Evolutionary conservation across 2,797 vertebrate genomes (phyloP).

Genomic region (Parambassis ranga): DNA sequence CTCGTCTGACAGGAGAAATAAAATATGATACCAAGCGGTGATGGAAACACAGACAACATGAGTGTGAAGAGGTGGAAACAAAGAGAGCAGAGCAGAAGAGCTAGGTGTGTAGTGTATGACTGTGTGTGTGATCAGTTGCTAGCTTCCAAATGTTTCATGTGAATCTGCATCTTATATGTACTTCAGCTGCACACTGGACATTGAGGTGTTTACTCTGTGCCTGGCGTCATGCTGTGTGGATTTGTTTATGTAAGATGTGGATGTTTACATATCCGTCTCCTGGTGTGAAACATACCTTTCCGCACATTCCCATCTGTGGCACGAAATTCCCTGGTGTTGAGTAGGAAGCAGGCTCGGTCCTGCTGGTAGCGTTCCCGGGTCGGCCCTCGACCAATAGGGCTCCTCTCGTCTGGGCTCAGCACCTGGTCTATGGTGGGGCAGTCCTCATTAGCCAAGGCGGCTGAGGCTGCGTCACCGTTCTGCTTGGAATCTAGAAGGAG

Average conservation of each 20-base stretch:
- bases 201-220: conserved; percentile 22
- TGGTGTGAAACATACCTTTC: conserved; percentile 85
- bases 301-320: conserved; percentile 91
- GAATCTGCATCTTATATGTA: neutral
- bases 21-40: conserved; percentile 55
- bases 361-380: conserved; percentile 89
- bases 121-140: conserved; percentile 18
- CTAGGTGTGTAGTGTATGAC: conserved; percentile 17
- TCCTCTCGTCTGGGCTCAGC: conserved; percentile 90
- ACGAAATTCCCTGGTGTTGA: conserved; percentile 90
- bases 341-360: conserved; percentile 93
- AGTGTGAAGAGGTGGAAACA: conserved; percentile 61
- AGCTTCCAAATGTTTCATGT: conserved; percentile 21
- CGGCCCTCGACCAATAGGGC: conserved; percentile 77
- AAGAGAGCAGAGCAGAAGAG: conserved; percentile 63
- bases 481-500: conserved; percentile 86
- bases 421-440: conserved; percentile 94
- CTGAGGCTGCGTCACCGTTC: conserved; percentile 91
- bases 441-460: conserved; percentile 91
- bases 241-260: conserved; percentile 46
- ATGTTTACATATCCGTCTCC: conserved; percentile 50
- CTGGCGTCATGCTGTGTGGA: conserved; percentile 40
- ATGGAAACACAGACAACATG: conserved; percentile 60
- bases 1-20: conserved; percentile 45
- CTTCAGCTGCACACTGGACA: conserved; percentile 10